These are phyloP conservation scores for Ctenodactylus gundi DNA, from an alignment of 2,113 vertebrate species.

Conservation along the genomic window DNA sequence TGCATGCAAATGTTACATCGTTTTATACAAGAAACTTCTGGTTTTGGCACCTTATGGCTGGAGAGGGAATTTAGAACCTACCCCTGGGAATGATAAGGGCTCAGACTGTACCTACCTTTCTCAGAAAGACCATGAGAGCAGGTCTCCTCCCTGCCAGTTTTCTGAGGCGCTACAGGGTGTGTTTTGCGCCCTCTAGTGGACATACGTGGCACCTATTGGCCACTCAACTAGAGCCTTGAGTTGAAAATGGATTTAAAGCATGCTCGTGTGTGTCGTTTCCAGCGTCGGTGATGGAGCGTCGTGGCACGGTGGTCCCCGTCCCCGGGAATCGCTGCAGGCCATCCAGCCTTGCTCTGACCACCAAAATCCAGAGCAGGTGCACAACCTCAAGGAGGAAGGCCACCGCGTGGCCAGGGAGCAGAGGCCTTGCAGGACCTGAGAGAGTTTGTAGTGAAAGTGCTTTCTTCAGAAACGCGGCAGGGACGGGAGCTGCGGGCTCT, in stretches of 20 bases:
- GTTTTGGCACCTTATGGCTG: neutral
- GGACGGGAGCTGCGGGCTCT: neutral
- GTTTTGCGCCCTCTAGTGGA: slow-evolving; percentile 24
- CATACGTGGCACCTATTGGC: neutral
- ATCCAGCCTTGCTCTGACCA: neutral
- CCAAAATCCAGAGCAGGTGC: neutral
- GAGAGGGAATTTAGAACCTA: neutral
- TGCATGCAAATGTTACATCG: neutral
- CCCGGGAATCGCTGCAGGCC: neutral
- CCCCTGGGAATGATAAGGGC: neutral
- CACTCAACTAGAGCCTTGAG: neutral
- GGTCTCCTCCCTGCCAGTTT: too few relatives aligned
- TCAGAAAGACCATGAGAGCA: neutral
- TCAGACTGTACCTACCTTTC: neutral
- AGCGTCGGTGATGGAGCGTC: neutral
- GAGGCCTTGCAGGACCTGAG: fast-evolving
- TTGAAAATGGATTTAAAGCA: neutral
- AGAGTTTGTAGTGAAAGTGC: neutral
- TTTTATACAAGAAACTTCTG: neutral
- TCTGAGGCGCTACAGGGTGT: neutral
- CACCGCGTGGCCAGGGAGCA: too few relatives aligned
- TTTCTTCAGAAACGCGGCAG: neutral
- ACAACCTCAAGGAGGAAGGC: neutral
- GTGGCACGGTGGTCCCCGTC: neutral
- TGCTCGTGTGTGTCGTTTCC: neutral